phyloP scores from a whole-genome alignment of 2,113 vertebrate species.

The Carassius gibelio region DNA sequence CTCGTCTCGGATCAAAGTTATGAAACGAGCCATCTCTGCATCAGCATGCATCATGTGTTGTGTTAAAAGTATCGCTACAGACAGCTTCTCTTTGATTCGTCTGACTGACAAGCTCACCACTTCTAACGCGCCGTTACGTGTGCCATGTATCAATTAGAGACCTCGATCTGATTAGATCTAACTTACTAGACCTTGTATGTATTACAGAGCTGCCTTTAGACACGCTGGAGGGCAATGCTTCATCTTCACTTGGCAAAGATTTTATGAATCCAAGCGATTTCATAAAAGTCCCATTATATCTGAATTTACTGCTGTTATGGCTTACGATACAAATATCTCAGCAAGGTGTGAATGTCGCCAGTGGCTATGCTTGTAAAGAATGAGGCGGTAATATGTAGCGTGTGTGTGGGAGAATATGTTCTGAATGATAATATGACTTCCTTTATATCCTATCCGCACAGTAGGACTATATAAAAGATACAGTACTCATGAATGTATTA shows the following conservation, averaged over 20 bases:
- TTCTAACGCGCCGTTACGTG: slow-evolving; percentile 3
- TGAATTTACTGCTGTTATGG: slow-evolving; percentile 67
- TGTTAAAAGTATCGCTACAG: slow-evolving; percentile 17
- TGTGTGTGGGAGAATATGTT: slow-evolving; percentile 52
- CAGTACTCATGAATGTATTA: slow-evolving; percentile 56
- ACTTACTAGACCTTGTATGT: slow-evolving; percentile 45
- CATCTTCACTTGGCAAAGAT: slow-evolving; percentile 59
- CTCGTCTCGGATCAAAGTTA: slow-evolving; percentile 22
- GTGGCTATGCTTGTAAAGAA: slow-evolving; percentile 65
- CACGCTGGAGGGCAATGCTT: slow-evolving; percentile 51
- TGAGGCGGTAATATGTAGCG: slow-evolving; percentile 56
- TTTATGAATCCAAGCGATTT: slow-evolving; percentile 67
- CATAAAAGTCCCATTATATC: slow-evolving; percentile 68
- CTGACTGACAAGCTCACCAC: slow-evolving; percentile 45
- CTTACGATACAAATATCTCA: slow-evolving; percentile 67
- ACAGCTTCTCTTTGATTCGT: slow-evolving; percentile 41
- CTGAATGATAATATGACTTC: slow-evolving; percentile 59
- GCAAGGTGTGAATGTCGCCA: slow-evolving; percentile 65
- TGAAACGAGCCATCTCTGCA: slow-evolving; percentile 10
- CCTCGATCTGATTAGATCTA: slow-evolving; percentile 45
- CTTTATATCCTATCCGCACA: slow-evolving; percentile 54
- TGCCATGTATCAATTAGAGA: slow-evolving; percentile 53
- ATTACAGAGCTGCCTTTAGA: slow-evolving; percentile 51
- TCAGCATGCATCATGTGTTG: neutral
- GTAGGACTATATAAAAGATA: slow-evolving; percentile 58